Percentiles rank a stretch among this genome's conserved stretches.
Evolutionary conservation across 2,888 invertebrate genomes (phyloP).

Genomic region (Linyphia triangularis): DNA sequence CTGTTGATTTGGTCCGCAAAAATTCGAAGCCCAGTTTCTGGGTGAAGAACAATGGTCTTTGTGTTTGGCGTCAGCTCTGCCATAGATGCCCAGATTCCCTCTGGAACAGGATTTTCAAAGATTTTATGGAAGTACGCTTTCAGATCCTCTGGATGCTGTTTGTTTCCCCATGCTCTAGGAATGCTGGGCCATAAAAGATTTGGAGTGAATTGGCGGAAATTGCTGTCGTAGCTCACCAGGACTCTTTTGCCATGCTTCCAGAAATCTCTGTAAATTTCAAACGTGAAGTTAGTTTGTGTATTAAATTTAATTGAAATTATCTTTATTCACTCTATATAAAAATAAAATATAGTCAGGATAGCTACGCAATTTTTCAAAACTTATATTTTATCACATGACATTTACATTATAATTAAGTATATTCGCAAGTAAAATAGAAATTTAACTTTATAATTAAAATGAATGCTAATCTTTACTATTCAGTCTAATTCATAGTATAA

Average conservation of each 20-base stretch:
- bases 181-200: conserved; percentile 64
- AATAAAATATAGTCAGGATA: too few relatives aligned
- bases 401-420: too few relatives aligned
- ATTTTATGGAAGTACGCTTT: conserved; percentile 81
- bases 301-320: neutral
- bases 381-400: too few relatives aligned
- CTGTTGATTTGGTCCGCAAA: conserved; percentile 86
- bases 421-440: too few relatives aligned
- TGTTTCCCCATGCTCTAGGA: conserved; percentile 83
- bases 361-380: too few relatives aligned
- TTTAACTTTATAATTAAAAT: too few relatives aligned
- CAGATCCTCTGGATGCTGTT: conserved; percentile 82
- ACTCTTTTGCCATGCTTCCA: conserved; percentile 83
- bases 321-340: neutral
- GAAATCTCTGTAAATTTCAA: conserved; percentile 80
- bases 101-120: conserved; percentile 43
- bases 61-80: conserved; percentile 87
- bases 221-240: conserved; percentile 84
- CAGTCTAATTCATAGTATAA: too few relatives aligned
- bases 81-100: conserved; percentile 84
- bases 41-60: conserved; percentile 83
- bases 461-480: too few relatives aligned
- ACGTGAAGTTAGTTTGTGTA: neutral
- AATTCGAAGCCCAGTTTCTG: conserved; percentile 83
- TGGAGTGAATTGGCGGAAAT: conserved; percentile 67